These are phyloP conservation scores for Cartodere bifasciata DNA, from an alignment of 2,888 invertebrate species.

Conservation along the genomic window DNA sequence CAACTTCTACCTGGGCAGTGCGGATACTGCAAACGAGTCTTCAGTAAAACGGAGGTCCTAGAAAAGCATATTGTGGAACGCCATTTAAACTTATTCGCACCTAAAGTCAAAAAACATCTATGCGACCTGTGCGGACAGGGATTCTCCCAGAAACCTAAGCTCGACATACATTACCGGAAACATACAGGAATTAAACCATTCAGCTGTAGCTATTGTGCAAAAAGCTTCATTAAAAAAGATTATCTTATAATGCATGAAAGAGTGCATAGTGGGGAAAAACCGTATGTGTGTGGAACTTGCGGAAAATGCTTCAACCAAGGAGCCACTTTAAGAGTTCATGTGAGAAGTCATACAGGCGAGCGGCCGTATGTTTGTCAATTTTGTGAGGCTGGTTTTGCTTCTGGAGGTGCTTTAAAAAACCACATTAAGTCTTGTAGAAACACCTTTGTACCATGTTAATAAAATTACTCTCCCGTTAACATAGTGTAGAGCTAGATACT, in stretches of 20 bases:
- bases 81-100: slow-evolving; percentile 17
- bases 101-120: slow-evolving; percentile 25
- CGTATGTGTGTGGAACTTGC: slow-evolving; percentile 22
- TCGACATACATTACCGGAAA: slow-evolving; percentile 23
- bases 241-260: slow-evolving; percentile 22
- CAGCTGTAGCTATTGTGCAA: slow-evolving; percentile 22
- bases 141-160: slow-evolving; percentile 26
- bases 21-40: slow-evolving; percentile 24
- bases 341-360: slow-evolving; percentile 21
- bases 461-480: slow-evolving; percentile 9
- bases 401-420: slow-evolving; percentile 18
- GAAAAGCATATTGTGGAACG: slow-evolving; percentile 35
- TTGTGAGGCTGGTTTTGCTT: slow-evolving; percentile 20
- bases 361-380: slow-evolving; percentile 21
- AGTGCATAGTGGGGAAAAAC: slow-evolving; percentile 25
- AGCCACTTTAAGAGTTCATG: slow-evolving; percentile 19
- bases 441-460: slow-evolving; percentile 10
- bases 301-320: slow-evolving; percentile 22
- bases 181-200: slow-evolving; percentile 25
- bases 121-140: slow-evolving; percentile 30
- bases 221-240: slow-evolving; percentile 21
- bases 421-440: slow-evolving; percentile 15
- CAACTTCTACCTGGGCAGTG: slow-evolving; percentile 34
- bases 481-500: too few relatives aligned
- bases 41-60: slow-evolving; percentile 27